phyloP scores from a whole-genome alignment of 2,797 vertebrate species.

The Pseudochirops cupreus region DNA sequence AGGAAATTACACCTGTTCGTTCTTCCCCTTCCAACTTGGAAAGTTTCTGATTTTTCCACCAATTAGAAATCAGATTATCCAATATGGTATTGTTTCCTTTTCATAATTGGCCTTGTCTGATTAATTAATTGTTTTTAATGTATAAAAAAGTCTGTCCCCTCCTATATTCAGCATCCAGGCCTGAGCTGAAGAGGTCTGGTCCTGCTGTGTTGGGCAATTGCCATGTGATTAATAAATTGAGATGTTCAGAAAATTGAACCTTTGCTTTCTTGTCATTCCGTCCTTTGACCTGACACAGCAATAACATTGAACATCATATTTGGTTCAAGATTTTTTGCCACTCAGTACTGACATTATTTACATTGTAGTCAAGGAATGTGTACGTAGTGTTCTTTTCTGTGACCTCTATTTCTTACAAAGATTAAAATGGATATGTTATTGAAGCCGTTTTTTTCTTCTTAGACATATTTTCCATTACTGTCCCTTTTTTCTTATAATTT shows the following conservation, averaged over 20 bases:
- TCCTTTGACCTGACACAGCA: background rate
- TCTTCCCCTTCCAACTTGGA: background rate
- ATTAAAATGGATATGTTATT: background rate
- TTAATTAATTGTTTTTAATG: too few species aligned
- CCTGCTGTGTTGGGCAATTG: background rate
- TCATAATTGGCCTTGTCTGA: too few species aligned
- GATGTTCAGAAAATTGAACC: background rate
- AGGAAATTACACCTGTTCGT: background rate
- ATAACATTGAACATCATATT: background rate
- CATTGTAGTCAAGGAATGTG: background rate
- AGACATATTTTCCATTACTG: background rate
- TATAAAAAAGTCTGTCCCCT: background rate
- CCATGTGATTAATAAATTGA: background rate
- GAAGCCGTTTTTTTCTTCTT: background rate
- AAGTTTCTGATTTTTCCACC: background rate
- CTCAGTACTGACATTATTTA: background rate
- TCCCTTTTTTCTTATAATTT: background rate
- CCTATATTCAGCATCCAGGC: background rate
- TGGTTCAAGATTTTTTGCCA: background rate
- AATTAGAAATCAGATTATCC: background rate
- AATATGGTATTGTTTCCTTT: too few species aligned
- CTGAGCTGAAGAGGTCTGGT: background rate
- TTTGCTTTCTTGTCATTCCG: background rate
- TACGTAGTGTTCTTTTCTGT: background rate
- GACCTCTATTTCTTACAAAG: background rate